Conservation (phyloP, 1,140 invertebrate species). For the Drosophila lowei region DNA sequence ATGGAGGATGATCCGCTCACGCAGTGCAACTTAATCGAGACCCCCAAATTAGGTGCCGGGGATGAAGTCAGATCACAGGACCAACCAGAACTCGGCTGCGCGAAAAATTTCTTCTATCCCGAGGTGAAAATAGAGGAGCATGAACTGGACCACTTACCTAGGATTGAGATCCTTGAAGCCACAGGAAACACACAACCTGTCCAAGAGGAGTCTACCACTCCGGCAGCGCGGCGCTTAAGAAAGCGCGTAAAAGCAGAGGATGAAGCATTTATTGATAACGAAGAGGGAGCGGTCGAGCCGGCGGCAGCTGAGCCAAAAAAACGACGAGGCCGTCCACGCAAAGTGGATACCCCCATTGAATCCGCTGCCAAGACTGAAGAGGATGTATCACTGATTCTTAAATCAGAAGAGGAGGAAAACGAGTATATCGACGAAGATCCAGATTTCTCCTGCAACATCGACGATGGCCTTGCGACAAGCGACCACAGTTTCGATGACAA, state of each 20-base stretch:
- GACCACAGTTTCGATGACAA: slow-evolving; percentile 50
- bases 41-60: slow-evolving; percentile 9
- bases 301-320: slow-evolving; percentile 37
- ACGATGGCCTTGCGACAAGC: slow-evolving; percentile 35
- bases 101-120: slow-evolving; percentile 61
- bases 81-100: slow-evolving; percentile 17
- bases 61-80: slow-evolving; percentile 7
- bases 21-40: slow-evolving; percentile 35
- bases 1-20: slow-evolving; percentile 69
- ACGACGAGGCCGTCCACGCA: slow-evolving; percentile 57
- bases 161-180: slow-evolving; percentile 73
- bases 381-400: slow-evolving; percentile 35
- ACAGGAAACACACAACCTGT: slow-evolving; percentile 17
- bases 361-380: neutral
- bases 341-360: slow-evolving; percentile 30
- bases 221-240: slow-evolving; percentile 32
- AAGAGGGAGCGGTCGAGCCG: neutral
- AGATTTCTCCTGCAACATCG: slow-evolving; percentile 36
- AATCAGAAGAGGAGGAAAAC: slow-evolving; percentile 30
- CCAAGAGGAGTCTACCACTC: slow-evolving; percentile 13
- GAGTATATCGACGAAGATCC: slow-evolving; percentile 57
- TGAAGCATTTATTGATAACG: neutral
- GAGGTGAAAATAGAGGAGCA: slow-evolving; percentile 77
- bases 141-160: slow-evolving; percentile 71
- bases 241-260: slow-evolving; percentile 58